Conservation (phyloP, 2,797 vertebrate species). For the Semaprochilodus insignis region DNA sequence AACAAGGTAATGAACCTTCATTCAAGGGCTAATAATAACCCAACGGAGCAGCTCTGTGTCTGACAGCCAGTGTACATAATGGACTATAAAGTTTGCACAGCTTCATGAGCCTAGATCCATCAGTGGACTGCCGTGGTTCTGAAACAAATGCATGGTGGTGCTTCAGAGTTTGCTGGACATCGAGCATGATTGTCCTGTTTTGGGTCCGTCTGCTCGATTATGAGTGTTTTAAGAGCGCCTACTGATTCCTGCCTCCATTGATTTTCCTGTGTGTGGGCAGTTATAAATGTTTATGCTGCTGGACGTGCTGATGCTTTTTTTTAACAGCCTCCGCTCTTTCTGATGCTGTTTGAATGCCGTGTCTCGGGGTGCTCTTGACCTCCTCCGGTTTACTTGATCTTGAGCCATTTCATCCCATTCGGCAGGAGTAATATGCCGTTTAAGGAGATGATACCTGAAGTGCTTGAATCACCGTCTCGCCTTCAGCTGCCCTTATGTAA, state of each 20-base stretch:
- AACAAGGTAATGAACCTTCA: slow-evolving; percentile 45
- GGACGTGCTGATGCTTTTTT: not conserved
- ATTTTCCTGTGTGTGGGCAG: not conserved
- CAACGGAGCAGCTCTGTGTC: slow-evolving; percentile 15
- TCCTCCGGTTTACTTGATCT: not conserved
- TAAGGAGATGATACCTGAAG: not conserved
- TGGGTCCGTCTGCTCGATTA: not conserved
- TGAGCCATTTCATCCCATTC: not conserved
- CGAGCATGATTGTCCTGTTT: not conserved
- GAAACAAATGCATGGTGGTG: too few relatives aligned
- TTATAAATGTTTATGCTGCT: not conserved
- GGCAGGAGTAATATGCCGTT: not conserved
- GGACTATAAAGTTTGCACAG: slow-evolving; percentile 4
- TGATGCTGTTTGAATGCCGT: not conserved
- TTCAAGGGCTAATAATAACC: slow-evolving; percentile 46
- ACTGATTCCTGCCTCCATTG: not conserved
- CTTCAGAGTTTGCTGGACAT: not conserved
- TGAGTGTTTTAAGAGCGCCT: not conserved
- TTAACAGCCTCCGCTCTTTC: not conserved
- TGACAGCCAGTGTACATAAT: slow-evolving; percentile 31
- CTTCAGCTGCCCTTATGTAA: slow-evolving; percentile 1
- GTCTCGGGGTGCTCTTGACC: not conserved
- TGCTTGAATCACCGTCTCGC: not conserved
- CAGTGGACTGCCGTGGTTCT: not conserved
- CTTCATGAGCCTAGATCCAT: not conserved